Base-by-base conservation (phyloP, 1,140 invertebrate species). In the Megalonaias nervosa region DNA sequence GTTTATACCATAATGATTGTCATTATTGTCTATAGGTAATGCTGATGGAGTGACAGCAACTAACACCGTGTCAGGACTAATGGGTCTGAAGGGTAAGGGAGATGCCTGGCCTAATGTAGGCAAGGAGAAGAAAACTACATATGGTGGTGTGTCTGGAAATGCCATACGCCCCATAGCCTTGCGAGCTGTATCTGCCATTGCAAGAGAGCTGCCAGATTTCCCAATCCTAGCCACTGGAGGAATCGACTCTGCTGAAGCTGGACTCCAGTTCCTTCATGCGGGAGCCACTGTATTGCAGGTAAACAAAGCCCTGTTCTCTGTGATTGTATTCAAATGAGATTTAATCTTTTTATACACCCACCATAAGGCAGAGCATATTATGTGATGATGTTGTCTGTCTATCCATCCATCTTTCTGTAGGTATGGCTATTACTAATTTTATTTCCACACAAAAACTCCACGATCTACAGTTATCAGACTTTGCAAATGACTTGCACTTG, bases 31-130 rank as follows among this genome's bases (percentile, higher is more conserved):
- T 77, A 6, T 74, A 96, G 96, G 97, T 70, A 94, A 95, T 59
- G 98, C 98, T 17, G 94, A 95, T 89, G 98, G 98, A 21, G 97
- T 99, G 0, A 97, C 98, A 0, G 97, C 97, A 0, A 99, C 98
- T 60, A 99, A 99, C 90, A 99, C 98, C 0, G 95, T 99, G 1
- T 96, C 88, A 64, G 97, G 97, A 1, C 90, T 99, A 65, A 99
- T 99, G 97, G 93, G 94, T 14, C 84, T 99, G 0, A 94, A 93
- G 85, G 92, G 93, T 2, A 93, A 97, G 89, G 95, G 93, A 0
- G 93, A 92, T 1, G 94, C 98, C 0, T 99, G 98, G 98, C 98
- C 98, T 12, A 93, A 93, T 59, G 94, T 99, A 58, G 98, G 98
- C 23, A 88, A 90, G 55, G 93, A 92, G 79, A 95, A 95, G 89